These are phyloP conservation scores for Coregonus suidteri DNA, from an alignment of 2,797 vertebrate species.

Conservation along the genomic window DNA sequence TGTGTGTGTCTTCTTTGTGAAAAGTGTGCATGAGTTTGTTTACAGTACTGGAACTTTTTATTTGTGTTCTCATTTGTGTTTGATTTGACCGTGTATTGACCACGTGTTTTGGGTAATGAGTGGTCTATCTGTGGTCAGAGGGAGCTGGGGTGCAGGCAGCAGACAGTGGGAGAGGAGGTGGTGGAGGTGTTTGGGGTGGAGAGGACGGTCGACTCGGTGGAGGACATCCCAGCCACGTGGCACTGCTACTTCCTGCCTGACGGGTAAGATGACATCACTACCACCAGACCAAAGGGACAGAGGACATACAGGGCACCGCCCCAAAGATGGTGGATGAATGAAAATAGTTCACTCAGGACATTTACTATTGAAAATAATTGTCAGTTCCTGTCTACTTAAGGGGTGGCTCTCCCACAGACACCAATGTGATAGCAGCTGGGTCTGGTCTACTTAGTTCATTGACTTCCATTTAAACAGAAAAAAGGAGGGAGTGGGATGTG, in stretches of 20 bases:
- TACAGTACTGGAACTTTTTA: neutral
- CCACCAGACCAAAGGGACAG: neutral
- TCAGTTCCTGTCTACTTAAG: too few relatives aligned
- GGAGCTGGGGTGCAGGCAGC: constrained; percentile 73
- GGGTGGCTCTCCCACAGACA: too few relatives aligned
- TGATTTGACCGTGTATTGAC: neutral
- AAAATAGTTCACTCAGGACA: too few relatives aligned
- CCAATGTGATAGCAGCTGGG: too few relatives aligned
- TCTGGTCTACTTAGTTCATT: too few relatives aligned
- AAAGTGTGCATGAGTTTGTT: neutral
- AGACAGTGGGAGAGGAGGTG: constrained; percentile 66
- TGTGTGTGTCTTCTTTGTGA: neutral
- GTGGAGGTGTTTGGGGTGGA: constrained; percentile 83
- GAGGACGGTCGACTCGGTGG: constrained; percentile 62
- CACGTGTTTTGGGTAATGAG: neutral
- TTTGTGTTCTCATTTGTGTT: neutral
- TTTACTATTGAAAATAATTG: too few relatives aligned
- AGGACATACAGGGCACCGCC: neutral
- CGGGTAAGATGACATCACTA: constrained; percentile 75
- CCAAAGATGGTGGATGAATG: too few relatives aligned
- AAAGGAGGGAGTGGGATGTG: too few relatives aligned
- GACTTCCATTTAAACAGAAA: too few relatives aligned
- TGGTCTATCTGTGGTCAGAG: constrained; percentile 63
- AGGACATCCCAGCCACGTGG: constrained; percentile 70
- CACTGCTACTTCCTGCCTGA: constrained; percentile 84